These are phyloP conservation scores for Uromys caudimaculatus DNA, from an alignment of 2,797 vertebrate species.

Conservation along the genomic window DNA sequence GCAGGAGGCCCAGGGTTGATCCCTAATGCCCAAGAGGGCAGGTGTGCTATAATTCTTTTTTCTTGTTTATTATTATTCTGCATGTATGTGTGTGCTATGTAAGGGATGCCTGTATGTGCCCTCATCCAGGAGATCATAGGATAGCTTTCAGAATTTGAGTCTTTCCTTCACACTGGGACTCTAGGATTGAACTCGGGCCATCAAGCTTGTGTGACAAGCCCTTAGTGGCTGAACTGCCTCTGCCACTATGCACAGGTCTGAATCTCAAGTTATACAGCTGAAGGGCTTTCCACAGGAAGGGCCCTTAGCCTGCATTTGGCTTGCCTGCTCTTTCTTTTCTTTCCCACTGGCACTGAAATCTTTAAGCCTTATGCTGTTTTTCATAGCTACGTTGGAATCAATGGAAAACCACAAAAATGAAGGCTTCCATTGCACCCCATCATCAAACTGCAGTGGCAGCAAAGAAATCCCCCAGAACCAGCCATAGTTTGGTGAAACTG, in stretches of 20 bases:
- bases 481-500: constrained; percentile 22
- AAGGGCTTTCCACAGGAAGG: constrained; percentile 1
- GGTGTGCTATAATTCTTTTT: neutral
- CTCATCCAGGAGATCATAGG: neutral
- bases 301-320: neutral
- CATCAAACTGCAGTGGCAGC: constrained; percentile 60
- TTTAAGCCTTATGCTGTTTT: constrained; percentile 75
- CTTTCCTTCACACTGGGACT: neutral
- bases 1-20: neutral
- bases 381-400: constrained; percentile 79
- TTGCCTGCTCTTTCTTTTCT: neutral
- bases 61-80: neutral
- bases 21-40: neutral
- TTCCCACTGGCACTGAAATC: constrained; percentile 63
- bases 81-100: neutral
- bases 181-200: neutral
- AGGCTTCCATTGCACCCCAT: constrained; percentile 63
- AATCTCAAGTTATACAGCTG: neutral
- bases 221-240: neutral
- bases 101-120: neutral
- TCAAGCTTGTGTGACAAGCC: neutral
- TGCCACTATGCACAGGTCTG: neutral
- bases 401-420: constrained; percentile 81
- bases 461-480: constrained; percentile 40
- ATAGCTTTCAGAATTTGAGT: neutral